Conservation (phyloP, 2,888 invertebrate species). For the Apamea epomidion region DNA sequence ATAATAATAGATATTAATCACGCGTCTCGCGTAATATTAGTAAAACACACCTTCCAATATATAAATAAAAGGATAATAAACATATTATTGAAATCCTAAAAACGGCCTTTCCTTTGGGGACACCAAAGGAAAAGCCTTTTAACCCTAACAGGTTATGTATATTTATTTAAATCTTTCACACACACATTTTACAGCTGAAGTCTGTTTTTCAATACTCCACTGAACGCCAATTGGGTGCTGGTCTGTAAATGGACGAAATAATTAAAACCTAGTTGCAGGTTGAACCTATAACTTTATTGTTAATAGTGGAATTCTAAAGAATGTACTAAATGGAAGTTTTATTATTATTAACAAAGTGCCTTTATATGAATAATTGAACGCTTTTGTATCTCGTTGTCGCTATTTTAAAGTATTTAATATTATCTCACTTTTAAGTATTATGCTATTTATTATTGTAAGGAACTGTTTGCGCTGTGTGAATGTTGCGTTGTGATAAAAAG, state of each 20-base stretch:
- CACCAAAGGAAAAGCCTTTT: no score
- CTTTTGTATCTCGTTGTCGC: conserved; percentile 60
- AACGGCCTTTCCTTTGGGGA: background rate
- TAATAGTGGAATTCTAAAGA: conserved; percentile 38
- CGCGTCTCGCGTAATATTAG: background rate
- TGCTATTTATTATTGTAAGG: conserved; percentile 46
- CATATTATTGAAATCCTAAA: background rate
- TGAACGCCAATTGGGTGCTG: background rate
- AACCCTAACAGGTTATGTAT: background rate
- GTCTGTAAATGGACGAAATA: background rate
- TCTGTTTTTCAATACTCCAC: background rate
- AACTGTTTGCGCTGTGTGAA: conserved; percentile 1
- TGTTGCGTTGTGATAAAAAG: background rate
- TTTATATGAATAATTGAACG: conserved; percentile 63
- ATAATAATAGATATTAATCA: background rate
- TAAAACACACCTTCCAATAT: background rate
- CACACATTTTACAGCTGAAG: background rate
- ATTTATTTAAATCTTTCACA: background rate
- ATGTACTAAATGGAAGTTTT: conserved; percentile 41
- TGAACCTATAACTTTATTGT: conserved; percentile 49
- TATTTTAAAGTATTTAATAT: conserved; percentile 38
- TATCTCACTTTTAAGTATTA: conserved; percentile 53
- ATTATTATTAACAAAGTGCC: conserved; percentile 57
- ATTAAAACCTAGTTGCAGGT: conserved; percentile 36
- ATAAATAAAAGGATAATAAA: background rate